Percentiles rank a stretch among this genome's conserved stretches.
Conservation (phyloP, 2,113 vertebrate species). For the Capreolus pygargus region DNA sequence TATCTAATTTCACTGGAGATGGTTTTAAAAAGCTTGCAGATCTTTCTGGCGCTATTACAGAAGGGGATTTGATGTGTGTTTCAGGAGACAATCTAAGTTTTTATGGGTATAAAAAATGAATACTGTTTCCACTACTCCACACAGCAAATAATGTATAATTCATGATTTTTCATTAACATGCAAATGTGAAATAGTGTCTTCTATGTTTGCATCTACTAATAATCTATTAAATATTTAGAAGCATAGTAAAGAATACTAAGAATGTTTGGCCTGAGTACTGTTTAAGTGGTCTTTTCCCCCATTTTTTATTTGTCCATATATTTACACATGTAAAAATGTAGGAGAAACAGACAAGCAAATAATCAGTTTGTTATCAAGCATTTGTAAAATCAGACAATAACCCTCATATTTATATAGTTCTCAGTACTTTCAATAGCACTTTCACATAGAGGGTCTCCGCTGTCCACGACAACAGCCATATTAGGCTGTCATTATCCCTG, state of each 20-base stretch:
- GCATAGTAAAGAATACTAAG: conserved; percentile 78
- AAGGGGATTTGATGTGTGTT: conserved; percentile 73
- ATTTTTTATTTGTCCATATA: conserved; percentile 65
- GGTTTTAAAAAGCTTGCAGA: conserved; percentile 73
- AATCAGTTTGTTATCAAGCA: conserved; percentile 45
- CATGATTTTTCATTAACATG: conserved; percentile 83
- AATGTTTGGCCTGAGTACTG: conserved; percentile 75
- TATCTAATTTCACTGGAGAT: conserved; percentile 75
- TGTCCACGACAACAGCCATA: background rate
- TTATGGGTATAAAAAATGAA: conserved; percentile 79
- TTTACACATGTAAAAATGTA: conserved; percentile 57
- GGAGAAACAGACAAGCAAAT: conserved; percentile 61
- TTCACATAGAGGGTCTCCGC: background rate
- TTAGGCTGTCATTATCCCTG: background rate
- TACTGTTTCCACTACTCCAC: conserved; percentile 77
- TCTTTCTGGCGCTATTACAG: conserved; percentile 71
- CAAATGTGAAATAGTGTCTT: conserved; percentile 82
- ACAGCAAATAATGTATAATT: conserved; percentile 83
- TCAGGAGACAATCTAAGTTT: conserved; percentile 77
- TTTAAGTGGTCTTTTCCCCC: conserved; percentile 58
- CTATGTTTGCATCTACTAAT: conserved; percentile 82
- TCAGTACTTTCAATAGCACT: background rate
- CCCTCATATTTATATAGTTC: background rate
- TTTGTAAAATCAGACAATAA: conserved; percentile 62
- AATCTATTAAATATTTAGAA: conserved; percentile 84